phyloP scores from a whole-genome alignment of 2,113 vertebrate species.

The Sander lucioperca region DNA sequence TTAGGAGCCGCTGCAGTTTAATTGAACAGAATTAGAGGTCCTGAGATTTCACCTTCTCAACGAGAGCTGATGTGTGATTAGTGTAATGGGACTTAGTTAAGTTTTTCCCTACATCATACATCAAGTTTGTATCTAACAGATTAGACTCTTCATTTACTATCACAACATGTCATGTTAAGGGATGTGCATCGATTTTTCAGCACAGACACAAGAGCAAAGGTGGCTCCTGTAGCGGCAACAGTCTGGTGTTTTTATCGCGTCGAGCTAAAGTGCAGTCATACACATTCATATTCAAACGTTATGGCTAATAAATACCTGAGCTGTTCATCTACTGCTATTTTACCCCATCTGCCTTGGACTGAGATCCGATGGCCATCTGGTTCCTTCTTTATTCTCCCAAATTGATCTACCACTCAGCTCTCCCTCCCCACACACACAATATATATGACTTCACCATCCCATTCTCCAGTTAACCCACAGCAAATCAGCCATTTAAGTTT shows the following conservation, averaged over 20 bases:
- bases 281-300: constrained; percentile 43
- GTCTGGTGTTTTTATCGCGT: constrained; percentile 10
- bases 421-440: constrained; percentile 58
- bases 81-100: constrained; percentile 47
- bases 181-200: constrained; percentile 26
- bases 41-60: constrained; percentile 49
- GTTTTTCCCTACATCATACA: constrained; percentile 43
- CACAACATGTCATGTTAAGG: constrained; percentile 5
- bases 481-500: constrained; percentile 75
- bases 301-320: constrained; percentile 53
- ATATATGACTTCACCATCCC: constrained; percentile 73
- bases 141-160: constrained; percentile 39
- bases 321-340: constrained; percentile 51
- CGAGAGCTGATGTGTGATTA: constrained; percentile 57
- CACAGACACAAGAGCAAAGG: not conserved
- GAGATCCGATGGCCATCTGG: constrained; percentile 64
- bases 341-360: constrained; percentile 52
- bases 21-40: constrained; percentile 55
- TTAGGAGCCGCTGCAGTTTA: constrained; percentile 56
- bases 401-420: constrained; percentile 69
- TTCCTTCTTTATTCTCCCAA: constrained; percentile 62
- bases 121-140: constrained; percentile 43
- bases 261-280: constrained; percentile 23
- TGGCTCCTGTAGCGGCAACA: not conserved
- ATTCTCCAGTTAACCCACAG: constrained; percentile 73